phyloP scores from a whole-genome alignment of 2,113 vertebrate species.

The Melanotaenia duboulayi region DNA sequence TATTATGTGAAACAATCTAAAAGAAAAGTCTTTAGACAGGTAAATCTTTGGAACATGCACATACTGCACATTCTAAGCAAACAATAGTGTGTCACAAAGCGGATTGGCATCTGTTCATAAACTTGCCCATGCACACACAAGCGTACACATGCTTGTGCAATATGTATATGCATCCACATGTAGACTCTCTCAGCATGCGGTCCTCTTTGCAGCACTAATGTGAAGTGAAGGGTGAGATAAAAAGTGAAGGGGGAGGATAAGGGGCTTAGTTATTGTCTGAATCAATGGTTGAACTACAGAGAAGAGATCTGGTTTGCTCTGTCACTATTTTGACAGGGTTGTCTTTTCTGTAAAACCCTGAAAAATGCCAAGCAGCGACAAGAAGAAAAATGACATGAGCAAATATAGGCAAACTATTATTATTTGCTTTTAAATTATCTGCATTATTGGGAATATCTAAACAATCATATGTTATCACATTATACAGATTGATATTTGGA shows the following conservation, averaged over 20 bases:
- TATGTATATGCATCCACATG: slow-evolving; percentile 28
- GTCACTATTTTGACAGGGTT: slow-evolving; percentile 56
- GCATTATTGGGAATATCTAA: neutral
- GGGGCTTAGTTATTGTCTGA: slow-evolving; percentile 64
- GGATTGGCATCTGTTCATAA: neutral
- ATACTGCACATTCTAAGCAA: neutral
- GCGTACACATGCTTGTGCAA: slow-evolving; percentile 20
- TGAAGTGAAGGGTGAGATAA: slow-evolving; percentile 69
- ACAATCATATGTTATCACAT: neutral
- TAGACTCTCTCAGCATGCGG: slow-evolving; percentile 42
- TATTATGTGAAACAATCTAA: neutral
- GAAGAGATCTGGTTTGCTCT: slow-evolving; percentile 41
- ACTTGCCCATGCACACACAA: neutral
- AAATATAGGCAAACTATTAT: neutral
- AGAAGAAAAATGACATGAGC: neutral
- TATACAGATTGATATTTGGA: neutral
- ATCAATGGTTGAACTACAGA: slow-evolving; percentile 57
- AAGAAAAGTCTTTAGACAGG: neutral
- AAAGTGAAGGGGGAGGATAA: slow-evolving; percentile 55
- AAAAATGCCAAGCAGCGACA: slow-evolving; percentile 14
- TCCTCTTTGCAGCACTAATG: slow-evolving; percentile 63
- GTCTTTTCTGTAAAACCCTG: slow-evolving; percentile 29
- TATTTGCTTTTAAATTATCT: slow-evolving; percentile 3
- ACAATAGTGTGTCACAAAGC: slow-evolving; percentile 14
- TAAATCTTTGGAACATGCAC: neutral